Conservation (phyloP, 2,113 vertebrate species). For the Delphinapterus leucas region DNA sequence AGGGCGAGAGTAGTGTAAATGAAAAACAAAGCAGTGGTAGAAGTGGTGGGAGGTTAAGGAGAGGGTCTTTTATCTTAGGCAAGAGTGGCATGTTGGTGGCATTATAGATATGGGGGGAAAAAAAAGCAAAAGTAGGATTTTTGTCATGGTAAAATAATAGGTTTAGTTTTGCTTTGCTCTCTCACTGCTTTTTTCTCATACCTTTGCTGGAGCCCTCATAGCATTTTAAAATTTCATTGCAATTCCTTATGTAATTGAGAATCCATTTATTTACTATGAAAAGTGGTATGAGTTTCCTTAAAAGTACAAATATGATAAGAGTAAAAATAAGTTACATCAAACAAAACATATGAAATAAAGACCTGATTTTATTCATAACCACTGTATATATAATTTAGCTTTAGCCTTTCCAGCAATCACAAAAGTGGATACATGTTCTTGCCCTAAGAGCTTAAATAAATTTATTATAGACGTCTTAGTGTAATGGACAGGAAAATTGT, state of each 20-base stretch:
- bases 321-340: background rate
- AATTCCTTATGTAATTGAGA: background rate
- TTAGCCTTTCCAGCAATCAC: background rate
- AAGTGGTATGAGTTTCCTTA: background rate
- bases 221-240: background rate
- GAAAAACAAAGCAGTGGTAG: background rate
- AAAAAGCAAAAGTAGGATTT: background rate
- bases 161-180: background rate
- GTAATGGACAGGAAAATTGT: background rate
- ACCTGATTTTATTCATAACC: background rate
- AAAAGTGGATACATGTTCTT: background rate
- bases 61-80: background rate
- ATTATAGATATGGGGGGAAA: background rate
- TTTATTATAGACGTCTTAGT: background rate
- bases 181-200: background rate
- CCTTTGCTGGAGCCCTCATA: background rate
- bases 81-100: background rate
- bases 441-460: background rate
- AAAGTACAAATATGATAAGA: background rate
- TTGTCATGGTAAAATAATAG: background rate
- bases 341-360: background rate
- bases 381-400: background rate
- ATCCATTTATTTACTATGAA: background rate
- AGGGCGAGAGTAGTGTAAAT: background rate
- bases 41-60: background rate